phyloP scores from a whole-genome alignment of 1,140 invertebrate species.

The Aporrectodea caliginosa region DNA sequence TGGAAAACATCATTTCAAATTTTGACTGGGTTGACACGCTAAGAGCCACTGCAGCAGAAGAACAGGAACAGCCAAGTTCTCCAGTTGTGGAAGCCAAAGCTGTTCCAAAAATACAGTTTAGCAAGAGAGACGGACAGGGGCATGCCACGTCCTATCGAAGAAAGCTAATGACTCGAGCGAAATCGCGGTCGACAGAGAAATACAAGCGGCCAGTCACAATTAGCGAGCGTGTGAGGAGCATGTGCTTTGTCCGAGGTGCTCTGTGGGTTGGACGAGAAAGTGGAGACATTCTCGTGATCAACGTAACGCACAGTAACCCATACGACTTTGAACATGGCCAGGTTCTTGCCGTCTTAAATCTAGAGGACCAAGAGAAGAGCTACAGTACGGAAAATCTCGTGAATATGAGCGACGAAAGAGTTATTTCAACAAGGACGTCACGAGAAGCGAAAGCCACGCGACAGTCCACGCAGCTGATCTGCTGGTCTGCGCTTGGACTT shows the following conservation, averaged over 20 bases:
- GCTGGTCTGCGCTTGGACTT: not conserved
- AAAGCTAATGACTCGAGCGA: not conserved
- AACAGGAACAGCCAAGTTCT: not conserved
- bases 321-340: not conserved
- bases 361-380: not conserved
- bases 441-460: not conserved
- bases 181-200: not conserved
- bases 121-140: not conserved
- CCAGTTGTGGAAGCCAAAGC: not conserved
- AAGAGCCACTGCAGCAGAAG: not conserved
- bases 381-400: not conserved
- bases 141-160: not conserved
- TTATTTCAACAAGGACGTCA: not conserved
- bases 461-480: not conserved
- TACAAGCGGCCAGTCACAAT: not conserved
- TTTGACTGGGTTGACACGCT: not conserved
- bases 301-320: not conserved
- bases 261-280: not conserved
- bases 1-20: not conserved
- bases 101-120: not conserved
- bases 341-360: not conserved
- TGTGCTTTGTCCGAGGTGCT: not conserved
- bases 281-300: not conserved
- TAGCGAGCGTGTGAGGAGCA: not conserved
- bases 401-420: not conserved